Evolutionary conservation across 2,888 invertebrate genomes (phyloP), one percentile per base, ranked within the genome.

Genomic region (Ariolimax columbianus): DNA sequence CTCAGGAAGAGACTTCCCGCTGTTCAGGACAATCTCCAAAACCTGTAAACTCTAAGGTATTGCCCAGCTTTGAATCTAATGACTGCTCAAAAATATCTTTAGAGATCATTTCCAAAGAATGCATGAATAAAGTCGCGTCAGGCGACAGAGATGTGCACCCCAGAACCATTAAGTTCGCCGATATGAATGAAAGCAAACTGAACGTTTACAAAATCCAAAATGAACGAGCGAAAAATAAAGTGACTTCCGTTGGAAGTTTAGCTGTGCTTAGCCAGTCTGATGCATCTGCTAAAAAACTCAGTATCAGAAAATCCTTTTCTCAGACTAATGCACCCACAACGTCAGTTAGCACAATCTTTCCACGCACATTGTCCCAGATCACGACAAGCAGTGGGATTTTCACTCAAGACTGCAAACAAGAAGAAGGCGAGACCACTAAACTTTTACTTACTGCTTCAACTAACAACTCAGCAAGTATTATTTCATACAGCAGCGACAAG

Each of bases 401-500:
- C n/a, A 26, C 14, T 7, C 51, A 26, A 4, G 36, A 36, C 26
- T 19, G 40, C 63, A 78, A 17, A n/a, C 63, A 63, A 26, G 40
- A 63, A 38, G 55, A 23, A 6, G 36, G 7, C 14, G 33, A 55
- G 33, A 17, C 77, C 11, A 36, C 19, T 11, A 78, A 63, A n/a
- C 63, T 40, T 19, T 38, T 33, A 3, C n/a, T 40, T 3, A 73
- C 38, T 23, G 63, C 43, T n/a, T 83, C 83, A 23, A 83, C 77
- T 26, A 83, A 83, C 38, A 83, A 83, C 36, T 83, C 83, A 0
- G 59, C 83, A 0, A 77, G 77, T 55, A 83, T 68, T 36, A 14
- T 68, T 23, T 75, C 82, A 3, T 80, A 80, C 80, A 40, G 47
- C 47, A 70, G 43, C 23, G 68, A 33, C 26, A 51, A 40, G 26